Percentiles rank a stretch among this genome's conserved stretches.
Evolutionary conservation across 2,797 vertebrate species (phyloP).

Genomic region (Cheirogaleus major): DNA sequence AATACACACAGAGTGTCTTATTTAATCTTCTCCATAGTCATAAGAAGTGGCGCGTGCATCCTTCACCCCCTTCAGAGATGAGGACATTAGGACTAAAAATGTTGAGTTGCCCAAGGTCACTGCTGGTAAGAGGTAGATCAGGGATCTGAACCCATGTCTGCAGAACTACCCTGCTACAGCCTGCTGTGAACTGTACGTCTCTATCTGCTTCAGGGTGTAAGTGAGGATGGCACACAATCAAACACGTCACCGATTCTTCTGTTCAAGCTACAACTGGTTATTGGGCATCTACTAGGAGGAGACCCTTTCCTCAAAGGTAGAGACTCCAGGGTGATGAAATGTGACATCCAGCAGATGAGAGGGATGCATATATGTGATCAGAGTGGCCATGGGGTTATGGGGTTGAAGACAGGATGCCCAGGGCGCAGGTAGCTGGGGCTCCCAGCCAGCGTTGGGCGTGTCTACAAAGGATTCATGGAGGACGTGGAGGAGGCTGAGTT

Average conservation of each 20-base stretch:
- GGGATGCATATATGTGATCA: rapidly evolving
- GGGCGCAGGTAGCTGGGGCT: neutral
- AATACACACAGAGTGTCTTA: too few species aligned
- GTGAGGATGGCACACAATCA: rapidly evolving
- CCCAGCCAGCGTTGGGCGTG: too few species aligned
- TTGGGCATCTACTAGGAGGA: rapidly evolving
- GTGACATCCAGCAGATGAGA: rapidly evolving
- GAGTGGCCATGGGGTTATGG: neutral
- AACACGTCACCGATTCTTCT: rapidly evolving
- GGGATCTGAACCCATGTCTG: neutral
- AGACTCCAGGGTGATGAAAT: neutral
- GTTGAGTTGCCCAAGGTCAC: neutral
- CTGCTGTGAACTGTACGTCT: rapidly evolving
- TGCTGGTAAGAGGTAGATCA: neutral
- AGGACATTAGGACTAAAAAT: neutral
- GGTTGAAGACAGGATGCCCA: neutral
- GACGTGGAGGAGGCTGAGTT: neutral
- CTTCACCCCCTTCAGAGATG: neutral
- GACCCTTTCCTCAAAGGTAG: neutral
- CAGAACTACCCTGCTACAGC: too few species aligned
- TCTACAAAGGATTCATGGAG: neutral
- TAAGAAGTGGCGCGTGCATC: rapidly evolving
- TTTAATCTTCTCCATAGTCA: neutral
- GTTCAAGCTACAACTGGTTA: neutral
- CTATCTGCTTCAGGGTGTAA: rapidly evolving